A percentile compares a stretch with the other conserved stretches of the same genome.
Conservation (phyloP, 2,113 vertebrate species). For the Protobothrops flavoviridis region DNA sequence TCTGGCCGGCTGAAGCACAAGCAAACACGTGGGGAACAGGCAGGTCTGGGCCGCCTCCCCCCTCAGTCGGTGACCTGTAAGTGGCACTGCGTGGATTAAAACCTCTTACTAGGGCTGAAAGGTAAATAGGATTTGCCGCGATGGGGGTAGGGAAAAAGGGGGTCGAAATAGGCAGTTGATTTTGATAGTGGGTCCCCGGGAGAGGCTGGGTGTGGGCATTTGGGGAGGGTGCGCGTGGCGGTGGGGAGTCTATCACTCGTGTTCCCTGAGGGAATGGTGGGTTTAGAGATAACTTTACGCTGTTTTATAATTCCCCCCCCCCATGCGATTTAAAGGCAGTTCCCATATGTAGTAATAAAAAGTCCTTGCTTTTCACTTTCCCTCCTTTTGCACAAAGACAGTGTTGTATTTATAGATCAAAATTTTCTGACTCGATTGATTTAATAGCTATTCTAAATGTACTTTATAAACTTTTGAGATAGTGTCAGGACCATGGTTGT, state of each 20-base stretch:
- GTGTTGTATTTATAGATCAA: not conserved
- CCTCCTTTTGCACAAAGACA: not conserved
- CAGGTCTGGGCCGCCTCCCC: not conserved
- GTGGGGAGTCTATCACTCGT: not conserved
- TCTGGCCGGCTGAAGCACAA: not conserved
- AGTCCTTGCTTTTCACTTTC: not conserved
- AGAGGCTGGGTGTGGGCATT: not conserved
- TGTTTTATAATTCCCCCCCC: not conserved
- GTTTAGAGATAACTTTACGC: not conserved
- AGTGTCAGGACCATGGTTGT: not conserved
- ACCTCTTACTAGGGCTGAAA: not conserved
- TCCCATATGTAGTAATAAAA: not conserved
- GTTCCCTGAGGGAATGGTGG: not conserved
- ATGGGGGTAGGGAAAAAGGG: not conserved
- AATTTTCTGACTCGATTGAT: not conserved
- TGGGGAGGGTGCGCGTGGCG: not conserved
- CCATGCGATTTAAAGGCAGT: not conserved
- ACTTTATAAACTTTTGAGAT: not conserved
- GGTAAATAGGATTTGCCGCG: not conserved
- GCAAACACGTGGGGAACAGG: conserved; percentile 14
- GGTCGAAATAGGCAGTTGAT: not conserved
- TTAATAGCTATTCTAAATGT: not conserved
- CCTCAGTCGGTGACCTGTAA: not conserved
- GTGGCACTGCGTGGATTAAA: conserved; percentile 18
- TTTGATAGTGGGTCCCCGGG: not conserved